A percentile compares a stretch with the other conserved stretches of the same genome.
Evolutionary conservation across 2,888 invertebrate species (phyloP).

Genomic region (Drosophila anomelani): DNA sequence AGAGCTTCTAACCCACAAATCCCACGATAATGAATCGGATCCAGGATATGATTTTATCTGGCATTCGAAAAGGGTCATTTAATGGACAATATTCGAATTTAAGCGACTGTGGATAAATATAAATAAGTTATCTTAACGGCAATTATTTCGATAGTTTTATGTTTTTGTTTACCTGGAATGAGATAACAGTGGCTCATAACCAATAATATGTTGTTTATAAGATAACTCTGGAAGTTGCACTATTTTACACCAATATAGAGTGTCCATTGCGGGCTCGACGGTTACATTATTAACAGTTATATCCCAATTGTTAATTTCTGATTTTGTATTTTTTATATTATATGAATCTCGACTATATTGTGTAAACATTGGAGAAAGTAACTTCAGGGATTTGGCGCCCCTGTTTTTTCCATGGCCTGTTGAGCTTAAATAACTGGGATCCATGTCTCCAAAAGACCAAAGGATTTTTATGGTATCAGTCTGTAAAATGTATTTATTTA

Average conservation of each 20-base stretch:
- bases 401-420: constrained; percentile 87
- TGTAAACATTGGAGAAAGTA: constrained; percentile 89
- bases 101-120: not conserved
- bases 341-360: constrained; percentile 72
- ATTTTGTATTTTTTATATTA: not conserved
- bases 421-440: constrained; percentile 88
- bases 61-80: constrained; percentile 95
- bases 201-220: constrained; percentile 92
- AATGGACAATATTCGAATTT: constrained; percentile 89
- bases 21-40: constrained; percentile 87
- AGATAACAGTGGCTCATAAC: constrained; percentile 88
- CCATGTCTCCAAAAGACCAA: constrained; percentile 91
- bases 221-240: constrained; percentile 89
- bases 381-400: constrained; percentile 88
- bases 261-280: constrained; percentile 90
- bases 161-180: constrained; percentile 83
- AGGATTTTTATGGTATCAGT: constrained; percentile 92
- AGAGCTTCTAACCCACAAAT: constrained; percentile 88
- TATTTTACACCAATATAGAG: constrained; percentile 95
- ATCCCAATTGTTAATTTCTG: constrained; percentile 87
- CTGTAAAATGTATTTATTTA: constrained; percentile 84
- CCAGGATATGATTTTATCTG: constrained; percentile 86
- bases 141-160: not conserved
- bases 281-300: constrained; percentile 90
- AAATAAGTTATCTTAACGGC: not conserved